Evolutionary conservation across 2,113 vertebrate genomes (phyloP), one percentile per base, ranked within the genome.

Genomic region (Fulica atra): DNA sequence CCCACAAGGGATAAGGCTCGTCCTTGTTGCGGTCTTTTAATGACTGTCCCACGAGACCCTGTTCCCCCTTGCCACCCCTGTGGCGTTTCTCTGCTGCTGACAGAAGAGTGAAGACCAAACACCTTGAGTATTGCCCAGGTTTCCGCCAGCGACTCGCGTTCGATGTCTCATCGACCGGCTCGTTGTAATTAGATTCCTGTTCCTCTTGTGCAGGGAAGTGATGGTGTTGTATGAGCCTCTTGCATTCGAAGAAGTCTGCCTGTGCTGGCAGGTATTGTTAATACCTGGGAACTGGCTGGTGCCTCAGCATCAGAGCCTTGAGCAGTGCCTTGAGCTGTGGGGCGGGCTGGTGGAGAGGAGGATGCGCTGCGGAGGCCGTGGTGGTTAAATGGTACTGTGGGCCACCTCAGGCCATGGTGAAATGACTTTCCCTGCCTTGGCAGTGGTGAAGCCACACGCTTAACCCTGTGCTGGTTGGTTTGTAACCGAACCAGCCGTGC

Each of bases 161-260:
- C 16, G 42, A 38, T 3, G 35, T 66, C 76, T 90, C 50, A 42
- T 40, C 64, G 93, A 90, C 93, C 81, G 90, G 51, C 90, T 88
- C 40, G 1, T 42, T 31, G 82, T 66, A 81, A 86, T 93, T 88
- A 53, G 80, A 48, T 83, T 95, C 83, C 19, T 84, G 18, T 51
- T 51, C 66, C 66, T 74, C 35, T 46, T 36, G 31, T 53, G 42
- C 48, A 10, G 38, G 12, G n/a, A 35, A 71, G 28, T 4, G 28
- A 9, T 74, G 35, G 46, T 42, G 4, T 71, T 48, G 18, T 12
- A 13, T 0, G 6, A 86, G 40, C 51, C 48, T 72, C 57, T n/a
- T 76, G 88, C 90, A 68, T 50, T 95, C 44, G 3, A 84, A 81
- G 93, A 69, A 84, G 81, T 74, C n/a, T 63, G 64, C 1, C 91